These are phyloP conservation scores for Ichneumoninae sp. DNA, from an alignment of 2,888 invertebrate species.

Conservation along the genomic window DNA sequence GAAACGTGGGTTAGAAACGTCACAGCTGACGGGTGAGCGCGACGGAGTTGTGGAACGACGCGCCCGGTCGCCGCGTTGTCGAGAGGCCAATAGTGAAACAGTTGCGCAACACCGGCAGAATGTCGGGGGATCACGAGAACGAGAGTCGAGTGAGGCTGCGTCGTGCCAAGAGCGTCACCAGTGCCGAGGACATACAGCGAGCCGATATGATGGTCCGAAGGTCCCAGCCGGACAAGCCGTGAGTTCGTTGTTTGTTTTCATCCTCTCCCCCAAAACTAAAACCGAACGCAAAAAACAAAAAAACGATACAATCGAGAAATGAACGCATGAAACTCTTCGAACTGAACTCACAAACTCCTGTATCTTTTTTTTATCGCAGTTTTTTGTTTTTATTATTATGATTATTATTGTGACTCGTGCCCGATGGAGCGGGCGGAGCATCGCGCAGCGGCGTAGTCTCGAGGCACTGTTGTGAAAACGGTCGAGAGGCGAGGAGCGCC, in stretches of 20 bases:
- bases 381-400: not conserved
- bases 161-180: slow-evolving; percentile 93
- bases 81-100: slow-evolving; percentile 5
- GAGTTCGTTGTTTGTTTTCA: slow-evolving; percentile 83
- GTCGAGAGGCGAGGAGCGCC: not conserved
- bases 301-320: not conserved
- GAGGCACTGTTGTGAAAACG: not conserved
- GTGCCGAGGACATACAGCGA: slow-evolving; percentile 94
- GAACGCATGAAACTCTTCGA: not conserved
- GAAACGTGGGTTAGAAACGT: not conserved
- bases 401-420: slow-evolving; percentile 15
- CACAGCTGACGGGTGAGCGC: not conserved
- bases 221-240: slow-evolving; percentile 95
- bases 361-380: not conserved
- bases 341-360: not conserved
- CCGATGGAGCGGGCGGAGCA: slow-evolving; percentile 5
- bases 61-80: not conserved
- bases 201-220: slow-evolving; percentile 92
- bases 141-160: slow-evolving; percentile 86
- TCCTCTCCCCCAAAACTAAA: not conserved
- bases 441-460: not conserved
- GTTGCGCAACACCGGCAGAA: slow-evolving; percentile 28
- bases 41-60: not conserved
- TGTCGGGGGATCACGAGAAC: slow-evolving; percentile 81
- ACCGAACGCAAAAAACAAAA: not conserved